phyloP scores from a whole-genome alignment of 2,888 invertebrate species.

The Dryadula phaetusa region DNA sequence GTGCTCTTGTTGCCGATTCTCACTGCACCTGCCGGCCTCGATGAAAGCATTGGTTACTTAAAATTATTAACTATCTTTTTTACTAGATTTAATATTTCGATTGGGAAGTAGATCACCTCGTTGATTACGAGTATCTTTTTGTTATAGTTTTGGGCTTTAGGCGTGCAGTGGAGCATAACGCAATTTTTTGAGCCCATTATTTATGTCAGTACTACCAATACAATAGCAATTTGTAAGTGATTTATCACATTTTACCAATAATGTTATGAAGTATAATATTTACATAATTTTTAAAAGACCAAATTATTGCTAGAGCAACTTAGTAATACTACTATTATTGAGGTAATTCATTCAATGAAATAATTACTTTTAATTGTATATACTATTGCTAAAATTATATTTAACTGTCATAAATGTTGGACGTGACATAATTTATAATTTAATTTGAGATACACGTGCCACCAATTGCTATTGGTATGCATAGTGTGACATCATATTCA shows the following conservation, averaged over 20 bases:
- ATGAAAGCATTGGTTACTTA: constrained; percentile 72
- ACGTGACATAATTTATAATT: constrained; percentile 19
- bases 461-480: constrained; percentile 33
- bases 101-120: constrained; percentile 78
- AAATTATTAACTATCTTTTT: constrained; percentile 77
- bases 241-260: constrained; percentile 54
- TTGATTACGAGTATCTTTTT: constrained; percentile 79
- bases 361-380: constrained; percentile 4
- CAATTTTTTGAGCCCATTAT: constrained; percentile 61
- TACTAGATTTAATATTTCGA: constrained; percentile 76
- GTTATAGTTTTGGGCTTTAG: constrained; percentile 67
- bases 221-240: constrained; percentile 62
- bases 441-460: constrained; percentile 40
- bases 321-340: not conserved
- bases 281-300: constrained; percentile 36
- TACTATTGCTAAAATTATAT: constrained; percentile 1
- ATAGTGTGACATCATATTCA: constrained; percentile 57
- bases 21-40: constrained; percentile 64
- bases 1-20: constrained; percentile 64
- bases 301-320: constrained; percentile 27
- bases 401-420: constrained; percentile 7
- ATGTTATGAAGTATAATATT: constrained; percentile 38
- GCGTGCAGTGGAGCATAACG: constrained; percentile 64
- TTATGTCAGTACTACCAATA: constrained; percentile 58
- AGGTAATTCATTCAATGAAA: not conserved